A percentile compares a stretch with the other conserved stretches of the same genome.
Conservation (phyloP, 1,140 invertebrate genomes). For the Drosophila funebris region DNA sequence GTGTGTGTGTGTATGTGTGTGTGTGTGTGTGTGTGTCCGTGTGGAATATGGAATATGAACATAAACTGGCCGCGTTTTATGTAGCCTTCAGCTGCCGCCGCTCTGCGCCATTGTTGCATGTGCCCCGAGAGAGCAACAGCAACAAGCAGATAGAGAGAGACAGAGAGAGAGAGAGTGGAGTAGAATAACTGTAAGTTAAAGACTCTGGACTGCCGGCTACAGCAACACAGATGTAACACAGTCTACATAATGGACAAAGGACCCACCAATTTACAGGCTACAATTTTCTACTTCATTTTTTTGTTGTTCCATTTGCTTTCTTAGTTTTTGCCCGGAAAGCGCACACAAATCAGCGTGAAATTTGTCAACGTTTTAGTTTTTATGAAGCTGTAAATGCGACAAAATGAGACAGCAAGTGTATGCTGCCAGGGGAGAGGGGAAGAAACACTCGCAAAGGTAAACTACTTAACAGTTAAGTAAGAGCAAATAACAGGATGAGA, state of each 20-base stretch:
- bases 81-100: constrained; percentile 45
- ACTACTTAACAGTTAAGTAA: constrained; percentile 5
- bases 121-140: not conserved
- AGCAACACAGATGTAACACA: too few relatives aligned
- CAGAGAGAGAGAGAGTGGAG: not conserved
- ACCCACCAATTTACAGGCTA: constrained; percentile 47
- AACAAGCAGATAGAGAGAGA: not conserved
- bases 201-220: too few relatives aligned
- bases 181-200: not conserved
- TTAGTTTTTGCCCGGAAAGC: constrained; percentile 26
- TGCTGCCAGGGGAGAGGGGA: constrained; percentile 3
- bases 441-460: constrained; percentile 7
- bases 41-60: constrained; percentile 9
- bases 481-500: too few relatives aligned
- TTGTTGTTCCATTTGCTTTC: constrained; percentile 2
- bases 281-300: constrained; percentile 9
- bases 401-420: constrained; percentile 53
- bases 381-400: constrained; percentile 69
- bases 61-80: constrained; percentile 53
- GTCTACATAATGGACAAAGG: constrained; percentile 53
- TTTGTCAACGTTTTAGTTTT: constrained; percentile 71
- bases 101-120: constrained; percentile 30
- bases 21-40: constrained; percentile 21
- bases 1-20: constrained; percentile 14
- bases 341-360: constrained; percentile 74